phyloP scores from a whole-genome alignment of 1,140 invertebrate species.

The Drosophila nikananu region DNA sequence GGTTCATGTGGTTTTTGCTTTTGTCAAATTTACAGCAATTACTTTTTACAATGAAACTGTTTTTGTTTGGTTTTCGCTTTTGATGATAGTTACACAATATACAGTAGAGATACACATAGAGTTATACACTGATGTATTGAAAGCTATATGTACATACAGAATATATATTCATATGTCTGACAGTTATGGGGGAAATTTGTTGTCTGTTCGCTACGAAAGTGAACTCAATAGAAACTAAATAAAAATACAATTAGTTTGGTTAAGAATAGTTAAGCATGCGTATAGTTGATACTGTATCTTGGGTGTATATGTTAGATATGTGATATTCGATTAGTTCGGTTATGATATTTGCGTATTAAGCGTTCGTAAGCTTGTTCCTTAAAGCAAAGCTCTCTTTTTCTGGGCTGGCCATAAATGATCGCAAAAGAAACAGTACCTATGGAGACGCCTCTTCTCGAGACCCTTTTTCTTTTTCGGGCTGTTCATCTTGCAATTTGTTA shows the following conservation, averaged over 20 bases:
- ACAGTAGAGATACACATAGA: constrained; percentile 26
- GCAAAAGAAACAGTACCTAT: constrained; percentile 43
- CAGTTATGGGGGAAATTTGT: constrained; percentile 80
- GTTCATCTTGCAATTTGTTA: constrained; percentile 35
- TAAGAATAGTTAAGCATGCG: constrained; percentile 18
- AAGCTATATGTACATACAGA: constrained; percentile 28
- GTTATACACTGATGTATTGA: constrained; percentile 25
- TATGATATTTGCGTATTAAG: constrained; percentile 46
- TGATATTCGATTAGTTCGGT: constrained; percentile 3
- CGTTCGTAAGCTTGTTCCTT: constrained; percentile 69
- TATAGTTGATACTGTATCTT: constrained; percentile 1
- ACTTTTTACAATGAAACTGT: constrained; percentile 67
- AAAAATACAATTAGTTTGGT: not conserved
- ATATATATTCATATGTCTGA: constrained; percentile 36
- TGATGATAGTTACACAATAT: constrained; percentile 14
- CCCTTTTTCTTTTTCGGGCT: constrained; percentile 9
- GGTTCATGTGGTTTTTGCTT: constrained; percentile 9
- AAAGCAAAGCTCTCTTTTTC: constrained; percentile 66
- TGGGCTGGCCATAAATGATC: constrained; percentile 16
- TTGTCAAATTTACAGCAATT: constrained; percentile 77
- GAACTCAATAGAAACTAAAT: constrained; percentile 32
- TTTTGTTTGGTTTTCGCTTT: constrained; percentile 17
- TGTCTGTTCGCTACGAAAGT: constrained; percentile 56
- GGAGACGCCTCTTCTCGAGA: constrained; percentile 5
- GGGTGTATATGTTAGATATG: constrained; percentile 32